Base-by-base conservation (phyloP, 2,113 vertebrate genomes). In the Elaphurus davidianus region DNA sequence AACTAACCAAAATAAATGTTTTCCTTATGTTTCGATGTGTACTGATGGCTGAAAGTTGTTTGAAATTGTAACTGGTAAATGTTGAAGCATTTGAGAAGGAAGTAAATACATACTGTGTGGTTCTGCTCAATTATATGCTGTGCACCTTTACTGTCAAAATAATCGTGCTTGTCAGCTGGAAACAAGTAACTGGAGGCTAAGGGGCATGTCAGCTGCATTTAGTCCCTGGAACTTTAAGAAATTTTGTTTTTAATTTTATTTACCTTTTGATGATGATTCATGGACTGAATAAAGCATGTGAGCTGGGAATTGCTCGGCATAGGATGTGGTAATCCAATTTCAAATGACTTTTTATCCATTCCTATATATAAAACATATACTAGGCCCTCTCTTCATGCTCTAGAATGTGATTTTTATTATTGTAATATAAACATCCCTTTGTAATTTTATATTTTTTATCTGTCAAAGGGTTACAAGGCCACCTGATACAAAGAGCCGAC, bases 1-100 rank as follows among this genome's bases (percentile, higher is more conserved):
- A 90, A 79, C 40, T 89, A 59, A 9, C 43, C 47, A 91, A 98
- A 98, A 96, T 93, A 94, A 92, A 94, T 79, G 55, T 67, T 92
- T 97, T 43, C 83, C 59, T 88, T 95, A 90, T n/a, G 92, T 78
- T 92, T 97, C 84, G 74, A 95, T 15, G 84, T 85, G 12, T 36
- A 78, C 23, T 94, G 27, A 93, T 90, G 82, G 71, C 28, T 71
- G 33, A 71, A 96, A 78, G 50, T 27, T 23, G 30, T 25, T 52
- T 90, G 14, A 55, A 93, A 76, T 78, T 90, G 2, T 91, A 94
- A 89, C 55, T 55, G 23, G 14, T 86, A 85, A 89, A 89, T 90
- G 23, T 55, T 81, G 40, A 95, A 96, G 16, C 28, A 90, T 67
- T 95, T 96, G 62, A 87, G 30, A 81, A 13, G 12, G 5, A 96